Evolutionary conservation across 2,888 invertebrate genomes (phyloP).

Genomic region (Harpagoxenus sublaevis): DNA sequence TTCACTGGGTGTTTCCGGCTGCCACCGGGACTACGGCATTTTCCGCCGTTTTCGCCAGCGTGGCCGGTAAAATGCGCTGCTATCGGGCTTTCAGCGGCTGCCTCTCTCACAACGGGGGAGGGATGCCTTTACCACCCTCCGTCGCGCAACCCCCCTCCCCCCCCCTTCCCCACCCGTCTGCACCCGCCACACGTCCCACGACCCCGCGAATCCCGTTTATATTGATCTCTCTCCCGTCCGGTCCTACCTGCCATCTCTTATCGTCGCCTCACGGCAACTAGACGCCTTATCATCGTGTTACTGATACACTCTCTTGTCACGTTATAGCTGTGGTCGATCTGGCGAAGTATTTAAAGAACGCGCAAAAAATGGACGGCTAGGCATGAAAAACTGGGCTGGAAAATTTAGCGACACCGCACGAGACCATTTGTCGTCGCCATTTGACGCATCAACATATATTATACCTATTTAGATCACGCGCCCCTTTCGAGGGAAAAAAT

Average conservation of each 20-base stretch:
- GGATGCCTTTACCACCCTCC: conserved; percentile 62
- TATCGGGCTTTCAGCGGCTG: conserved; percentile 56
- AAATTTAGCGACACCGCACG: no score
- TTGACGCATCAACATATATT: not conserved
- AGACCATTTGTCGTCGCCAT: not conserved
- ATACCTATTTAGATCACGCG: not conserved
- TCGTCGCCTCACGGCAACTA: conserved; percentile 43
- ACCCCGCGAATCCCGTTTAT: conserved; percentile 77
- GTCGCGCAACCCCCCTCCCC: conserved; percentile 2
- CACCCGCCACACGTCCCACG: conserved; percentile 65
- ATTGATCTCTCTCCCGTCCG: conserved; percentile 81
- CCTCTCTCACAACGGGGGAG: conserved; percentile 60
- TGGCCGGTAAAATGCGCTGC: conserved; percentile 52
- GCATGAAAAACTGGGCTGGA: not conserved
- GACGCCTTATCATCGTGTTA: conserved; percentile 43
- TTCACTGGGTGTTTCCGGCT: conserved; percentile 37
- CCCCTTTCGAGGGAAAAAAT: not conserved
- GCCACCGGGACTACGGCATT: conserved; percentile 71
- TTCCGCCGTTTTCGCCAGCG: conserved; percentile 66
- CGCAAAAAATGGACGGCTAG: not conserved
- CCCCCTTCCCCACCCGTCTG: no score
- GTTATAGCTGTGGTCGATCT: not conserved
- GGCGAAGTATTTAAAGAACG: no score
- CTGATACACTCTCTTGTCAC: not conserved
- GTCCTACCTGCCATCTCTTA: conserved; percentile 81